phyloP scores from a whole-genome alignment of 1,140 invertebrate genomes.

The Argopecten irradians region DNA sequence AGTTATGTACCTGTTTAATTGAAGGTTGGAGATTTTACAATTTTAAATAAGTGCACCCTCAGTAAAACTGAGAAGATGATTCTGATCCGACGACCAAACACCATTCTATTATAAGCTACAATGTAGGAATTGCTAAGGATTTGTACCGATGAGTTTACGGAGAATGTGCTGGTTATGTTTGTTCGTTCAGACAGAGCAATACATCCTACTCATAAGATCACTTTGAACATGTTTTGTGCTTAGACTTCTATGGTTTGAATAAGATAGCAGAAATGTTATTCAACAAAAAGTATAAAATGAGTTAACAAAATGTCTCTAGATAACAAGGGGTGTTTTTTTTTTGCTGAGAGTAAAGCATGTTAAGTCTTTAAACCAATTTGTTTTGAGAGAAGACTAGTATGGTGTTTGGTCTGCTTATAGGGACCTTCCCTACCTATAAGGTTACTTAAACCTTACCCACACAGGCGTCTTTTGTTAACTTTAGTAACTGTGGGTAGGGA shows the following conservation, averaged over 20 bases:
- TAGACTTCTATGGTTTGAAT: not conserved
- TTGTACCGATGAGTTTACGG: not conserved
- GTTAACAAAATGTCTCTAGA: no score
- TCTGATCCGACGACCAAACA: not conserved
- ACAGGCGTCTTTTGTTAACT: no score
- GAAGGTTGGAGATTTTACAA: not conserved
- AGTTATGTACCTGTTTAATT: not conserved
- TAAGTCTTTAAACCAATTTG: not conserved
- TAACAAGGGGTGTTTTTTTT: no score
- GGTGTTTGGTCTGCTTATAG: not conserved
- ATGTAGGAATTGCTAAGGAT: not conserved
- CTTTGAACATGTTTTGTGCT: not conserved
- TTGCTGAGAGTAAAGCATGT: no score
- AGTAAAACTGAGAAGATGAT: not conserved
- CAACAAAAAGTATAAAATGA: no score
- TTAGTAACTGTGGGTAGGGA: not conserved
- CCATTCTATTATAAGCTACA: not conserved
- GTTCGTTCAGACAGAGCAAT: not conserved
- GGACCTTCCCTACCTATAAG: not conserved
- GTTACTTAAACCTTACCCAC: not conserved
- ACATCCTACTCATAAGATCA: not conserved
- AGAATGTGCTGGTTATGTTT: conserved; percentile 16
- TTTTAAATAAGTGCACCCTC: not conserved
- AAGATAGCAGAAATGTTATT: no score
- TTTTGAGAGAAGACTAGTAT: not conserved